phyloP scores from a whole-genome alignment of 2,113 vertebrate genomes.

The Anoplopoma fimbria region DNA sequence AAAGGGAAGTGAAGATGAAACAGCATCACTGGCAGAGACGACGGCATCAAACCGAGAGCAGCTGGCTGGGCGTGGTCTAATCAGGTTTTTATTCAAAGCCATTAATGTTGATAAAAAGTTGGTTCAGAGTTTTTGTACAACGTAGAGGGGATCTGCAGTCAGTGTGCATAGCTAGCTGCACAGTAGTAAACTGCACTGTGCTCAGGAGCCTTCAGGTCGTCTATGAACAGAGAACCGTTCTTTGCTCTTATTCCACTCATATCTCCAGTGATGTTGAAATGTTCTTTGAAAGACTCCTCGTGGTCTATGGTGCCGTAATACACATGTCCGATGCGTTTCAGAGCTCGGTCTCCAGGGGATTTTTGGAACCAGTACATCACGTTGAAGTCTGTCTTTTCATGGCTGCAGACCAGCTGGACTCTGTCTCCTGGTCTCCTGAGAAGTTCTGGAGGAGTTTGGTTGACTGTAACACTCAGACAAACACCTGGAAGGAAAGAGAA shows the following conservation, averaged over 20 bases:
- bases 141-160: not conserved
- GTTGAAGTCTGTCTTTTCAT: not conserved
- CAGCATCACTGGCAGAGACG: not conserved
- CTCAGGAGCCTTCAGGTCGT: conserved; percentile 5
- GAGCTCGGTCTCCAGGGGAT: conserved; percentile 1
- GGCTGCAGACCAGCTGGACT: conserved; percentile 51
- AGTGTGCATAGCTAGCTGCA: conserved; percentile 61
- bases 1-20: not conserved
- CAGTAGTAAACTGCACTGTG: conserved; percentile 71
- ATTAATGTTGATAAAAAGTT: not conserved
- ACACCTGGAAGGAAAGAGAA: conserved; percentile 11
- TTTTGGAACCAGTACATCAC: conserved; percentile 59
- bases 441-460: conserved; percentile 39
- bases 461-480: conserved; percentile 14
- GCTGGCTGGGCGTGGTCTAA: not conserved
- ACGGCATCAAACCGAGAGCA: not conserved
- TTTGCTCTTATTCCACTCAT: conserved; percentile 12
- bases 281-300: conserved; percentile 8
- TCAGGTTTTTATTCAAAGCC: not conserved
- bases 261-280: conserved; percentile 53
- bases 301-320: accelerated
- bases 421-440: conserved; percentile 21
- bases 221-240: conserved; percentile 33
- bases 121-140: conserved; percentile 29
- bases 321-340: conserved; percentile 55